phyloP scores from a whole-genome alignment of 2,113 vertebrate species.

The Sarotherodon lohbergeri region DNA sequence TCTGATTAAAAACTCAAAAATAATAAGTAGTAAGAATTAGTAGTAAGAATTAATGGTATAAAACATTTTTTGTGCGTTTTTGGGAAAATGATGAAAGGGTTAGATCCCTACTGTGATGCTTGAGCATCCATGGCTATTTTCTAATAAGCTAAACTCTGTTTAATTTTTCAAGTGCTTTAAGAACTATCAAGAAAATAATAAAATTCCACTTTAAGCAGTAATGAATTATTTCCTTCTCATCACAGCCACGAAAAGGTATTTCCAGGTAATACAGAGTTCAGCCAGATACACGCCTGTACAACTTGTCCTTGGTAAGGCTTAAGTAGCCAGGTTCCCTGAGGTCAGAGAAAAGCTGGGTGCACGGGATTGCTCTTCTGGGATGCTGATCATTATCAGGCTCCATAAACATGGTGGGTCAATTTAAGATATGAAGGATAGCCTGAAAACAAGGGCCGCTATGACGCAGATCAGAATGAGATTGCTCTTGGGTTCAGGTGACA shows the following conservation, averaged over 20 bases:
- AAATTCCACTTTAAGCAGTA: background rate
- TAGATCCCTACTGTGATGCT: background rate
- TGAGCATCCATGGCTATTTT: background rate
- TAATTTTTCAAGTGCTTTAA: background rate
- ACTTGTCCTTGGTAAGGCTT: background rate
- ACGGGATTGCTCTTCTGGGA: background rate
- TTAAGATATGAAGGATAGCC: conserved; percentile 4
- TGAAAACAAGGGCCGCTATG: conserved; percentile 17
- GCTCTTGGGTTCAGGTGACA: background rate
- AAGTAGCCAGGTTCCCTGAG: conserved; percentile 8
- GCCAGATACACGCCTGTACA: background rate
- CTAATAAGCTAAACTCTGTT: background rate
- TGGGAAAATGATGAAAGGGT: background rate
- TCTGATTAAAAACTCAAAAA: too few relatives aligned
- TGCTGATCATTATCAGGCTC: conserved; percentile 11
- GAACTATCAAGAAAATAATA: background rate
- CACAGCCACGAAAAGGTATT: background rate
- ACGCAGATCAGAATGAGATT: conserved; percentile 9
- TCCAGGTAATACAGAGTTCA: background rate
- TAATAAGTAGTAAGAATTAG: background rate
- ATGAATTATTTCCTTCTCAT: background rate
- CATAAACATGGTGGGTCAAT: conserved; percentile 26
- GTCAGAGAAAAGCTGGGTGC: conserved; percentile 16
- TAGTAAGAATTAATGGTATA: background rate
- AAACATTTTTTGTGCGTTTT: background rate